These are phyloP conservation scores for Pogonocherus hispidulus DNA, from an alignment of 2,888 invertebrate genomes.

Conservation along the genomic window DNA sequence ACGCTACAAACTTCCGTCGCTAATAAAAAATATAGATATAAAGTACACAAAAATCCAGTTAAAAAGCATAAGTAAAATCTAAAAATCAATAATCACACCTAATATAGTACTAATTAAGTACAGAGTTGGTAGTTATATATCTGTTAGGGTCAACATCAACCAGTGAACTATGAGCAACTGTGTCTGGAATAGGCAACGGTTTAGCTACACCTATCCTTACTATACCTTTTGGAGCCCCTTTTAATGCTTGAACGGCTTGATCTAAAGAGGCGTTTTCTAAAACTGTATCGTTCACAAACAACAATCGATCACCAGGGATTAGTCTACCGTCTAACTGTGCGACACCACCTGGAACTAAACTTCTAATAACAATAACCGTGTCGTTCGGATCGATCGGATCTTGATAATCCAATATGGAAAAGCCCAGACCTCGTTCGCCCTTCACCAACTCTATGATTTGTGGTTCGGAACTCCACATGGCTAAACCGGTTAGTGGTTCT, in stretches of 20 bases:
- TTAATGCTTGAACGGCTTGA: constrained; percentile 96
- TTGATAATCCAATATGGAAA: constrained; percentile 96
- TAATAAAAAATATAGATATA: not conserved
- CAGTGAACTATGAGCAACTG: constrained; percentile 69
- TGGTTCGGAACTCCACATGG: constrained; percentile 98
- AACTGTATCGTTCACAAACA: constrained; percentile 94
- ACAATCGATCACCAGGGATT: constrained; percentile 95
- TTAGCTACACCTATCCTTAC: constrained; percentile 97
- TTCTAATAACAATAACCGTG: constrained; percentile 97
- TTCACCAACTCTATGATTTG: constrained; percentile 96
- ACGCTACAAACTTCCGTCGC: not conserved
- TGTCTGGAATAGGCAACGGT: constrained; percentile 87
- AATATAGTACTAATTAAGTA: constrained; percentile 39
- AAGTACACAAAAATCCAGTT: not conserved
- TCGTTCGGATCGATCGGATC: constrained; percentile 97
- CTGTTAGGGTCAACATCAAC: constrained; percentile 62
- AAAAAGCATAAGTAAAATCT: not conserved
- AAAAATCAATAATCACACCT: not conserved
- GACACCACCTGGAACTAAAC: constrained; percentile 97
- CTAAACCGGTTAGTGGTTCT: constrained; percentile 97
- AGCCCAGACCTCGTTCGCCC: constrained; percentile 97
- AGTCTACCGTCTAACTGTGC: constrained; percentile 97
- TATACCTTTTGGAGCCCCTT: constrained; percentile 94
- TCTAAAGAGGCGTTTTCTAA: constrained; percentile 96
- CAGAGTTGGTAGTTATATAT: constrained; percentile 55